Base-by-base conservation (phyloP, 23 tunicate species). In the Styela clava region DNA sequence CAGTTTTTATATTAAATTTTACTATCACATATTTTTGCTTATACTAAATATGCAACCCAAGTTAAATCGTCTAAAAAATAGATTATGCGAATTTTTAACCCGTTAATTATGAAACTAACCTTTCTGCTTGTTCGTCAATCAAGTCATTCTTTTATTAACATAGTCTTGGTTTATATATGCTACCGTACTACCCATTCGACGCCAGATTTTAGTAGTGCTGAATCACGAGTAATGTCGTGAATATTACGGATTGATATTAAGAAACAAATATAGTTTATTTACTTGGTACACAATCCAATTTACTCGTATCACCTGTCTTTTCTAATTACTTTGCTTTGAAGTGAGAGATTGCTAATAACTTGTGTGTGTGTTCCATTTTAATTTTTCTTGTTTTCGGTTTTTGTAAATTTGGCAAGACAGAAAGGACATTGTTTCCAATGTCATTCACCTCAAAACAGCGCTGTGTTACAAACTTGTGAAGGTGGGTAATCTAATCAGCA, bases 271-370 rank as follows among this genome's bases (percentile, higher is more conserved):
- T 29, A 34, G 73, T 71, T 27, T 71, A 32, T 71, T 71, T 33
- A 71, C 77, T 30, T 35, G 16, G 77, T 71, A 71, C 27, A 71
- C 77, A 34, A 71, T 71, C 34, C 35, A 71, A 71, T 71, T 30
- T 71, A 30, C 35, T 71, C 77, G 77, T 32, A 71, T 71, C 77
- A 71, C 77, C 77, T 71, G 77, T 71, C 77, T 34, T 21, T 71
- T 71, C 34, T 71, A 71, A 71, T 71, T 71, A 32, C 77, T 34
- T 71, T 33, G 27, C 77, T 71, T 71, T 71, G 77, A 71, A 19
- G 77, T 71, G 56, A 44, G 56, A 44, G 9, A 44, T 44, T 44
- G 56, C 56, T 44, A 44, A 44, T 44, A 44, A 44, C 56, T 44
- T 5, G 56, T 44, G 56, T 44, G 56, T 44, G 56, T 12, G 12